Conservation (phyloP, 2,797 vertebrate genomes). For the Xenentodon cancila region DNA sequence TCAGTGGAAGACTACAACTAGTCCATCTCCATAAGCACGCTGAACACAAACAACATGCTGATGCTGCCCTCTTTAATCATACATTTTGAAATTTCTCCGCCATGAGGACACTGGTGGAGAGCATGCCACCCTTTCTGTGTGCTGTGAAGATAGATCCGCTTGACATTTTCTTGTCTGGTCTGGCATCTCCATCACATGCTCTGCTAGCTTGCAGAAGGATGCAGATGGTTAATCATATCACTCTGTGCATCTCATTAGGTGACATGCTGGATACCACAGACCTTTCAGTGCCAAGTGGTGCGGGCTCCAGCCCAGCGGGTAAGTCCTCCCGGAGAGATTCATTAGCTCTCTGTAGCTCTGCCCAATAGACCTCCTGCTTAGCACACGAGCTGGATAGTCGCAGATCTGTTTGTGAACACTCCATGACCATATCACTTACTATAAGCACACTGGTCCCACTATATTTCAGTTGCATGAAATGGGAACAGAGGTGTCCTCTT, state of each 20-base stretch:
- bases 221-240: conserved; percentile 81
- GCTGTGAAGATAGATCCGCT: conserved; percentile 51
- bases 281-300: conserved; percentile 91
- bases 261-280: conserved; percentile 89
- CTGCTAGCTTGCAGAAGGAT: conserved; percentile 66
- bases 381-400: conserved; percentile 54
- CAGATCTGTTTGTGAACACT: conserved; percentile 69
- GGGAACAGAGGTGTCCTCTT: conserved; percentile 20
- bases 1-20: conserved; percentile 16
- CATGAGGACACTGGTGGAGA: conserved; percentile 25
- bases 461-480: conserved; percentile 38
- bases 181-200: conserved; percentile 65
- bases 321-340: conserved; percentile 79
- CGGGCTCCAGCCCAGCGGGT: conserved; percentile 90
- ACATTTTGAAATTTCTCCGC: conserved; percentile 28
- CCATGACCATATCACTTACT: conserved; percentile 39
- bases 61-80: conserved; percentile 34
- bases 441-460: conserved; percentile 21
- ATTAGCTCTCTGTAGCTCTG: conserved; percentile 75
- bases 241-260: conserved; percentile 85
- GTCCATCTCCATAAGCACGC: conserved; percentile 19
- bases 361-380: conserved; percentile 70
- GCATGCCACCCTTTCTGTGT: conserved; percentile 30
- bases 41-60: conserved; percentile 21
- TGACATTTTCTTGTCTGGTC: conserved; percentile 68